A percentile compares a stretch with the other conserved stretches of the same genome.
Conservation (phyloP, 2,888 invertebrate genomes). For the Argyresthia goedartella region DNA sequence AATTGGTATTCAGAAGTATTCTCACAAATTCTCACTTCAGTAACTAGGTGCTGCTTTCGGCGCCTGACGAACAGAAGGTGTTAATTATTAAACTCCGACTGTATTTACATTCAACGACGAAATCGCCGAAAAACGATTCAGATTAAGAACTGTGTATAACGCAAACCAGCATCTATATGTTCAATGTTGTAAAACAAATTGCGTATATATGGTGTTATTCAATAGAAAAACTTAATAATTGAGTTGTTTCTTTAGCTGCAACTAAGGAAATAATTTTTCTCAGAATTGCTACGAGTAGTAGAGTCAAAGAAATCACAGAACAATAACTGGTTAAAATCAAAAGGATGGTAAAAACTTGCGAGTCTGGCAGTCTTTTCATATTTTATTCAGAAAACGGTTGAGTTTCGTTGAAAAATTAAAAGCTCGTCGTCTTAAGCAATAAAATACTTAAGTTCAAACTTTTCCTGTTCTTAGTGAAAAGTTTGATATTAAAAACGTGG, state of each 20-base stretch:
- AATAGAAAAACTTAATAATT: no score
- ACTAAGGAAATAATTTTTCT: no score
- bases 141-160: no score
- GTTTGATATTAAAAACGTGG: conserved; percentile 12
- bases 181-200: no score
- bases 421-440: conserved; percentile 10
- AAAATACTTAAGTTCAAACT: conserved; percentile 11
- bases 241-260: no score
- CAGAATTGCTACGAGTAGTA: no score
- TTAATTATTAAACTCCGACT: neutral
- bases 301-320: no score
- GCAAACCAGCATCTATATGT: no score
- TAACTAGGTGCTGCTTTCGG: conserved; percentile 6
- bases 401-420: conserved; percentile 10
- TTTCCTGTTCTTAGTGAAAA: conserved; percentile 4
- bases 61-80: neutral
- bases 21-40: conserved; percentile 55
- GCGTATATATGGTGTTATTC: no score
- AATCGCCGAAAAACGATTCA: no score
- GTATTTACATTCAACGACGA: no score
- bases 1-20: conserved; percentile 61
- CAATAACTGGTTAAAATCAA: no score
- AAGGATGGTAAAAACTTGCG: neutral
- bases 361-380: neutral
- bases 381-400: conserved; percentile 3